Conservation (phyloP, 2,888 invertebrate species). For the Drosophila mettleri region DNA sequence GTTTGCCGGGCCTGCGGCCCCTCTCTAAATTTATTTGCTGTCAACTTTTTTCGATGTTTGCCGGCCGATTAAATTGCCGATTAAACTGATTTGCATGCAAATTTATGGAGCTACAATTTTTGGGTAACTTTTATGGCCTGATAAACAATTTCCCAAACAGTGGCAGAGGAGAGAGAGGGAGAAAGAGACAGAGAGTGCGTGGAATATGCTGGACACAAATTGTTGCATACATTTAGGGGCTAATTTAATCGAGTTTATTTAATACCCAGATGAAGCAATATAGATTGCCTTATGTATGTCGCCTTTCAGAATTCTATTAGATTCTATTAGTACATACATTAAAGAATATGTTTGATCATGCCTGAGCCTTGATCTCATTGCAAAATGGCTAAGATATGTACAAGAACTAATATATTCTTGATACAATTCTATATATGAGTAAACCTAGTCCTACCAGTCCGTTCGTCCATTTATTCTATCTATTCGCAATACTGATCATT, state of each 20-base stretch:
- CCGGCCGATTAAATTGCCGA: constrained; percentile 50
- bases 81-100: constrained; percentile 60
- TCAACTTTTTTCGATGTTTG: constrained; percentile 59
- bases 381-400: no score
- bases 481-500: no score
- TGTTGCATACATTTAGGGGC: constrained; percentile 2
- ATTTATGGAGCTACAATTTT: constrained; percentile 33
- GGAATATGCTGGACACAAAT: neutral
- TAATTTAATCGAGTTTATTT: neutral
- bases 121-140: constrained; percentile 11
- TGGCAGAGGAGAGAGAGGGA: neutral
- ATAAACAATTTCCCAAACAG: neutral
- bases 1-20: constrained; percentile 49
- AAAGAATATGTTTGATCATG: no score
- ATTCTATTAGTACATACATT: no score
- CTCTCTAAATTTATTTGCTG: constrained; percentile 65
- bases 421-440: no score
- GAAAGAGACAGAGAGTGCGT: neutral
- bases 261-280: neutral
- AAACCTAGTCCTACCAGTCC: no score
- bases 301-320: no score
- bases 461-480: no score
- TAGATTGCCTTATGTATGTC: no score
- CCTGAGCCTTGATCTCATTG: no score
- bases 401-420: no score